Base-by-base conservation (phyloP, 30 jellyfish, hydroid and myxozoan genomes). In the Pelagia noctiluca region DNA sequence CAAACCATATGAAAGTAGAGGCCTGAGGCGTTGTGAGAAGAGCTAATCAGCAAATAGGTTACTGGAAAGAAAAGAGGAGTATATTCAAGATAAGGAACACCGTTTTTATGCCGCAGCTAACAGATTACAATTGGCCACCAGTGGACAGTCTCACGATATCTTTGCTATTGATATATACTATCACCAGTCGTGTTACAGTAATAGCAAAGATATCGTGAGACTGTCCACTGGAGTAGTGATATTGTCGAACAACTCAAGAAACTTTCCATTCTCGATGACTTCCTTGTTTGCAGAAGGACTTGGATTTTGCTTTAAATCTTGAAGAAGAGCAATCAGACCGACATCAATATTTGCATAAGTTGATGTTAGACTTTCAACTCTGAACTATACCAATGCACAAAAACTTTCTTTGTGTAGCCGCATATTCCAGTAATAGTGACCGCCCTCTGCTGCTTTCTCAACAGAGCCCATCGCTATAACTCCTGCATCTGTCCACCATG, bases 401-500 rank as follows among this genome's bases (percentile, higher is more conserved):
- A 83, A 83, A 24, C 83, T 50, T 42, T 83, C 94, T 35, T 83
- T 71, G 74, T 83, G 94, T 29, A 81, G 31, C 18, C 91, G 63
- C 84, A 65, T 81, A 66, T 66, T 81, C 25, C 77, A 8, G 66
- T 81, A 66, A 57, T 64, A 49, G 35, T 81, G 84, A 32, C 85
- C 85, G 0, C 75, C 91, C 29, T 81, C 85, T 1, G 29, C 76
- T 64, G 83, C 91, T 32, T 66, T 81, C 26, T 65, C 91, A 18
- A 71, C 78, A 2, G 85, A 65, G 16, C 85, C 91, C 12, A 66
- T 35, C 48, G 91, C 91, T 4, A 81, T 67, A 2, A 48, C 84
- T 10, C 83, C 90, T 1, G 90, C 90, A 66, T 81, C 91, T 2
- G 50, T 81, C 91, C 91, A 81, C 85, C 76, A 81, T 4, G 35